Percentiles rank a stretch among this genome's conserved stretches.
phyloP scores from a whole-genome alignment of 2,113 vertebrate species.

The Tachysurus fulvidraco region DNA sequence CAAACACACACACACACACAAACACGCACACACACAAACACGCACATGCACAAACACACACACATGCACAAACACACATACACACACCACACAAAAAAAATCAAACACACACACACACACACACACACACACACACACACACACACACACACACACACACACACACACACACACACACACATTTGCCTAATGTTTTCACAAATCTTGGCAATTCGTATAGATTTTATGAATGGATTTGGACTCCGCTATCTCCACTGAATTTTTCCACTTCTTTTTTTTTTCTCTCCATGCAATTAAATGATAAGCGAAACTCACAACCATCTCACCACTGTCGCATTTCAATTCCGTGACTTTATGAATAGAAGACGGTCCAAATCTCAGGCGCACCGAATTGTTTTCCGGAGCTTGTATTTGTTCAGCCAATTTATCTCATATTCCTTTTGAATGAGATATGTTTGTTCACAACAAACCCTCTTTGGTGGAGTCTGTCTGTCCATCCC shows the following conservation, averaged over 20 bases:
- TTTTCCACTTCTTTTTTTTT: constrained; percentile 56
- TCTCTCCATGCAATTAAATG: constrained; percentile 71
- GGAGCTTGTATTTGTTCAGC: constrained; percentile 50
- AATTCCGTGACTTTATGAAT: constrained; percentile 56
- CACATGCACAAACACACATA: constrained; percentile 29
- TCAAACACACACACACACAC: no score
- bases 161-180: not conserved
- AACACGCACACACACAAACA: no score
- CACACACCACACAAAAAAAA: not conserved
- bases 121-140: no score
- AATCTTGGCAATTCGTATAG: constrained; percentile 5
- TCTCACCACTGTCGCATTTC: constrained; percentile 55
- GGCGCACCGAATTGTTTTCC: constrained; percentile 47
- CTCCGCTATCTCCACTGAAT: constrained; percentile 59
- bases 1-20: constrained; percentile 21
- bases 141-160: no score
- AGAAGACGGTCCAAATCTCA: constrained; percentile 43
- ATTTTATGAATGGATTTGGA: not conserved
- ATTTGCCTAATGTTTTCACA: constrained; percentile 50
- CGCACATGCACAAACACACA: not conserved
- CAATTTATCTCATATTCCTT: constrained; percentile 50
- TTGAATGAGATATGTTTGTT: constrained; percentile 55
- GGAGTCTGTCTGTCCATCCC: constrained; percentile 15
- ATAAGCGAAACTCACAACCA: constrained; percentile 61
- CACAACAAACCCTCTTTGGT: constrained; percentile 43